Percentiles rank a stretch among this genome's conserved stretches.
phyloP scores from a whole-genome alignment of 2,888 invertebrate species.

The Diarsia brunnea region DNA sequence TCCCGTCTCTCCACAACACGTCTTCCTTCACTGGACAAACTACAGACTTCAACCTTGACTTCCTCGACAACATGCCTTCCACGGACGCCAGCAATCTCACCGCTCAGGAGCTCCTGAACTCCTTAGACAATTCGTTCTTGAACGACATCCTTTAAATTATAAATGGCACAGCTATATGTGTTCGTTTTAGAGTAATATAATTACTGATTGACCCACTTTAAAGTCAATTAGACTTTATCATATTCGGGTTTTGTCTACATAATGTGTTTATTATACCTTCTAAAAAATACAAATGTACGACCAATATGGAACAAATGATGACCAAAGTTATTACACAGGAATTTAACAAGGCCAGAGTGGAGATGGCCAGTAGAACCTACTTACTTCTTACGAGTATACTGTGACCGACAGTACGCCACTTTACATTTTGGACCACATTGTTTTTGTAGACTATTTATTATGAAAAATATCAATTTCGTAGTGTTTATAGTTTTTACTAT shows the following conservation, averaged over 20 bases:
- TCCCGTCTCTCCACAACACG: slow-evolving; percentile 82
- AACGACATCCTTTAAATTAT: slow-evolving; percentile 91
- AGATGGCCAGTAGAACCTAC: slow-evolving; percentile 55
- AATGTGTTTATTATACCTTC: slow-evolving; percentile 62
- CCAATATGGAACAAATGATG: slow-evolving; percentile 82
- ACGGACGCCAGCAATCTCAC: slow-evolving; percentile 94
- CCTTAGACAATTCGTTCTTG: slow-evolving; percentile 94
- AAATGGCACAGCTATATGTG: slow-evolving; percentile 48
- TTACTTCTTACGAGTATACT: slow-evolving; percentile 32
- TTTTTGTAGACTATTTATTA: slow-evolving; percentile 88
- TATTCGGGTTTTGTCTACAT: slow-evolving; percentile 67
- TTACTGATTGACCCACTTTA: slow-evolving; percentile 69
- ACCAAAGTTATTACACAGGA: slow-evolving; percentile 87
- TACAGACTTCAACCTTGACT: slow-evolving; percentile 95
- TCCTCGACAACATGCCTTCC: slow-evolving; percentile 95
- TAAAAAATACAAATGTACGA: slow-evolving; percentile 71
- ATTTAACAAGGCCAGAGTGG: slow-evolving; percentile 76
- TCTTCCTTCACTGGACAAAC: slow-evolving; percentile 88
- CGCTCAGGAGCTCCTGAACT: slow-evolving; percentile 95
- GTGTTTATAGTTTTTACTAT: slow-evolving; percentile 87
- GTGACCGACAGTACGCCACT: slow-evolving; percentile 76
- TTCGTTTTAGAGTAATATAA: slow-evolving; percentile 60
- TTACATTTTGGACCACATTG: slow-evolving; percentile 82
- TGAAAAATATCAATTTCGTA: slow-evolving; percentile 86
- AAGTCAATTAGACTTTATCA: slow-evolving; percentile 73